Conservation (phyloP, 1,140 invertebrate species). For the Neuroterus valhalla region DNA sequence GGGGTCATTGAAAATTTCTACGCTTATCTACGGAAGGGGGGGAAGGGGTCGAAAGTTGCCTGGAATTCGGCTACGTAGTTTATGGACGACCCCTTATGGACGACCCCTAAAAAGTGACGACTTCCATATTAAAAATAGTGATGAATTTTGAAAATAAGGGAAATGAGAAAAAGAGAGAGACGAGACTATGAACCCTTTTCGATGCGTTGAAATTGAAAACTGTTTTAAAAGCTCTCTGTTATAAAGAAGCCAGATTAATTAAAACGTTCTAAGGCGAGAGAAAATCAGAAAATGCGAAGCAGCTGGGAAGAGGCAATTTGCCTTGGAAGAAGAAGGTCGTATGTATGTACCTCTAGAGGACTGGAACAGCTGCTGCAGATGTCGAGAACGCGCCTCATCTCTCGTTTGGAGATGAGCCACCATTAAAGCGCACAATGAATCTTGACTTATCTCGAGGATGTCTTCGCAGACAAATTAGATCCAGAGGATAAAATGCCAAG, state of each 20-base stretch:
- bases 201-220: too few relatives aligned
- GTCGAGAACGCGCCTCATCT: constrained; percentile 55
- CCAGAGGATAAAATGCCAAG: background rate
- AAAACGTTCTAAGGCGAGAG: background rate
- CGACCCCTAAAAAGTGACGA: too few relatives aligned
- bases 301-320: background rate
- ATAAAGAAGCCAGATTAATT: background rate
- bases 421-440: constrained; percentile 3
- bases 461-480: background rate
- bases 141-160: too few relatives aligned
- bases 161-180: too few relatives aligned
- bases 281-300: background rate
- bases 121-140: too few relatives aligned
- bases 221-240: background rate
- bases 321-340: background rate
- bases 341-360: constrained; percentile 54
- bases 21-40: too few relatives aligned
- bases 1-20: too few relatives aligned
- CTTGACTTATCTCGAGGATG: background rate
- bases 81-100: too few relatives aligned
- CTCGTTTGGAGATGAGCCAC: constrained; percentile 1
- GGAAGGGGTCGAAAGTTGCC: too few relatives aligned
- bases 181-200: too few relatives aligned
- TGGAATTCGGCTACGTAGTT: too few relatives aligned
- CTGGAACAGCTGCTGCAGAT: constrained; percentile 58